Percentiles rank a stretch among this genome's conserved stretches.
phyloP scores from a whole-genome alignment of 2,113 vertebrate species.

The Todiramphus saurophagus region DNA sequence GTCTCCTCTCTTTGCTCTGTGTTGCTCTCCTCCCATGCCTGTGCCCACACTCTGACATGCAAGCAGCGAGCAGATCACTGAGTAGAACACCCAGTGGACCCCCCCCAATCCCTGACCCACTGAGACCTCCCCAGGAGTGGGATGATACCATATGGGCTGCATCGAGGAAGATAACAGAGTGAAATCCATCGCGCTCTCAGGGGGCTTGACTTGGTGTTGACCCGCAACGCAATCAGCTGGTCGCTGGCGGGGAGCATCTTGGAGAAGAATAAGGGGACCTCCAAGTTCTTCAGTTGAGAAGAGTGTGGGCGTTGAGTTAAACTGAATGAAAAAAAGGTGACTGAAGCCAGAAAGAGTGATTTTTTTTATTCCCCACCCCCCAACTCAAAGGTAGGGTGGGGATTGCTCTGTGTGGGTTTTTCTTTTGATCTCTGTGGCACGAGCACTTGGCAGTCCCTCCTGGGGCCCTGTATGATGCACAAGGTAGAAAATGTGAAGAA shows the following conservation, averaged over 20 bases:
- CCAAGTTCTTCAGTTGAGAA: accelerated
- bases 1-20: background rate
- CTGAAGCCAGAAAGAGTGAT: background rate
- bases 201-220: background rate
- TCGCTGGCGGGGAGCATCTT: accelerated
- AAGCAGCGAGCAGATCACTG: background rate
- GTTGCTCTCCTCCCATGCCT: background rate
- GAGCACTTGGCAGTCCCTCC: background rate
- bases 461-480: accelerated
- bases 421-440: background rate
- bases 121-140: accelerated
- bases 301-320: background rate
- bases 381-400: background rate
- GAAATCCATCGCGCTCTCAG: background rate
- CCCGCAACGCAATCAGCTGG: background rate
- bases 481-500: background rate
- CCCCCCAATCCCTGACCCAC: background rate
- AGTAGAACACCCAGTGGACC: background rate
- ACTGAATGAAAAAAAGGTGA: background rate
- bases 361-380: background rate
- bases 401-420: background rate
- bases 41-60: background rate
- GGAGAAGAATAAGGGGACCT: background rate
- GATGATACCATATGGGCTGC: background rate
- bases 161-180: background rate